Evolutionary conservation across 2,888 invertebrate genomes (phyloP), one percentile per base, ranked within the genome.

Genomic region (Drosophila formosana): DNA sequence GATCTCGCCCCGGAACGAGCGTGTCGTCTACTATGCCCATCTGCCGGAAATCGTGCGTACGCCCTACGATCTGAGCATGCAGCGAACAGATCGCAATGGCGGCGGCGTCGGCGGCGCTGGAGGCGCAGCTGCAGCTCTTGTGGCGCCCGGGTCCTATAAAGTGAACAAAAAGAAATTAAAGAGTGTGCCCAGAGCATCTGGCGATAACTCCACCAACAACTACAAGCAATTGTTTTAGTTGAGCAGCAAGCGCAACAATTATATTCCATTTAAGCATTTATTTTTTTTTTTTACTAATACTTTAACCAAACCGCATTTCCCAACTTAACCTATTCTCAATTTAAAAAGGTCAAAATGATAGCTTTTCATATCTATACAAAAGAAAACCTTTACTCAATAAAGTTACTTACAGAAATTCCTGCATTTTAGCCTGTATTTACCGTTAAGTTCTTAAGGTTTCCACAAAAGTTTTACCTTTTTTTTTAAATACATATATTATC

Each of bases 1-100:
- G 4, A 34, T 60, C 7, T 52, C 70, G 9, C 64, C 76, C 2
- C 77, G 84, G 0, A 85, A 77, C 23, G 90, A 92, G 80, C 93
- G 95, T 65, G 95, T 95, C 60, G 95, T 95, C 63, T 95, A 95
- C 86, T 95, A 95, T 78, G 95, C 95, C 0, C 95, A 95, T 87
- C 91, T 95, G 30, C 95, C 95, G 8, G 95, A 95, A 90, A 94
- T 95, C 3, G 94, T 95, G 0, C 92, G 95, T 57, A 94, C 94
- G 25, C 94, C 90, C 2, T 91, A 91, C 37, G 90, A 90, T 26
- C 7, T 62, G 45, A 47, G 56, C 25, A 18, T 7, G 3, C 41
- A 47, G 0, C 78, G 74, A 0, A 47, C 43, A 11, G 86, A 88
- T 61, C 63, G 74, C 1, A 80, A 80, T 57, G 53, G 43, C 37